phyloP scores from a whole-genome alignment of 2,113 vertebrate species.

The Atrichornis clamosus region DNA sequence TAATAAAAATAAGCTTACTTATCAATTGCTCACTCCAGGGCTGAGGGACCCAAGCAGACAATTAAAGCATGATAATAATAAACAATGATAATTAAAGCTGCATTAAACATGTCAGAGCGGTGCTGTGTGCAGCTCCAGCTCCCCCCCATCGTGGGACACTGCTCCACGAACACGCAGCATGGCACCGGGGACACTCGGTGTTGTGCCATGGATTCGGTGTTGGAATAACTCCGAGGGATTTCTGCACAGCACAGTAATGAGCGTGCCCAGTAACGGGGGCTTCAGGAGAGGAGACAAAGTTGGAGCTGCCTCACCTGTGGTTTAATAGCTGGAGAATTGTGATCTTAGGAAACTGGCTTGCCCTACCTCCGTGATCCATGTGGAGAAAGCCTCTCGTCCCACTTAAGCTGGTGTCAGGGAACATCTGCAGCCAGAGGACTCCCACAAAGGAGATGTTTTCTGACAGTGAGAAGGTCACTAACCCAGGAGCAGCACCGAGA shows the following conservation, averaged over 20 bases:
- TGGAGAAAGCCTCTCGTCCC: slow-evolving; percentile 43
- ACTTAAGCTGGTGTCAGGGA: slow-evolving; percentile 14
- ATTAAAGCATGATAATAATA: slow-evolving; percentile 30
- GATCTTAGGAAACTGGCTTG: slow-evolving; percentile 47
- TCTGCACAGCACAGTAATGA: background rate
- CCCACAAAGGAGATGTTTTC: slow-evolving; percentile 50
- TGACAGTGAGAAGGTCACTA: slow-evolving; percentile 61
- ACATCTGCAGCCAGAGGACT: background rate
- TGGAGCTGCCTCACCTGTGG: background rate
- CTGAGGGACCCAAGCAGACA: background rate
- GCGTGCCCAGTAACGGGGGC: background rate
- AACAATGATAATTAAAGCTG: slow-evolving; percentile 41
- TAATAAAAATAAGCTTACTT: background rate
- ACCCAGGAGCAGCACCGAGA: background rate
- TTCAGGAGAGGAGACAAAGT: slow-evolving; percentile 21
- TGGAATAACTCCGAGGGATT: background rate
- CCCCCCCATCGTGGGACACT: rapidly evolving
- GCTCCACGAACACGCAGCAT: background rate
- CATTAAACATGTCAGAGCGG: background rate
- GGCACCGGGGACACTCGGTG: background rate
- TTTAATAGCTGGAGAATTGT: slow-evolving; percentile 48
- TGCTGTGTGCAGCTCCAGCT: background rate
- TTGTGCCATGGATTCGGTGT: background rate
- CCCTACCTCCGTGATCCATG: background rate
- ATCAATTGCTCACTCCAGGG: background rate